Evolutionary conservation across 2,113 vertebrate genomes (phyloP).

Genomic region (Scomber japonicus): DNA sequence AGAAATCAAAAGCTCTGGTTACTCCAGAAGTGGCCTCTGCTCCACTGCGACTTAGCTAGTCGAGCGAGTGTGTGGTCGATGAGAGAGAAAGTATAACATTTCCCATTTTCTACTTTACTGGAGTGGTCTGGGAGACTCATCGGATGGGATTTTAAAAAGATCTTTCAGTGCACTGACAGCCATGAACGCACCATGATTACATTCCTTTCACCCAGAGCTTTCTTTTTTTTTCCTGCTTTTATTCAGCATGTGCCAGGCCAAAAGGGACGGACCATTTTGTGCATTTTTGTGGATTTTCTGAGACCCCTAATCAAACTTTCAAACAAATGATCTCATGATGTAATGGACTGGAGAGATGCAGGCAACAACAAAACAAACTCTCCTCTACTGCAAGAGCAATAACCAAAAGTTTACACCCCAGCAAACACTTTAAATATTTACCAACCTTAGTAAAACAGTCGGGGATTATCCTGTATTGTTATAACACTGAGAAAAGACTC

Average conservation of each 20-base stretch:
- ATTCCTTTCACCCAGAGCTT: constrained; percentile 69
- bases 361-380: constrained; percentile 69
- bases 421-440: constrained; percentile 81
- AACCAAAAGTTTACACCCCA: constrained; percentile 76
- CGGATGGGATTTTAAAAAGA: constrained; percentile 56
- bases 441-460: constrained; percentile 72
- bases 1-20: constrained; percentile 59
- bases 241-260: constrained; percentile 49
- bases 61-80: constrained; percentile 66
- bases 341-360: constrained; percentile 67
- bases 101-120: constrained; percentile 67
- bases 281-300: constrained; percentile 78
- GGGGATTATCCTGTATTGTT: constrained; percentile 74
- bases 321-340: constrained; percentile 80
- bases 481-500: constrained; percentile 60
- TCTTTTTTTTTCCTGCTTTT: constrained; percentile 22
- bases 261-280: constrained; percentile 62
- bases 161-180: constrained; percentile 61
- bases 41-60: constrained; percentile 51
- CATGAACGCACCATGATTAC: constrained; percentile 60
- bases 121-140: constrained; percentile 66
- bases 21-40: constrained; percentile 61
- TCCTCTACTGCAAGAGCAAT: constrained; percentile 47
- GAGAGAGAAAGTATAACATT: constrained; percentile 73
- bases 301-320: constrained; percentile 79